Conservation (phyloP, 2,797 vertebrate species). For the Triplophysa yarkandensis region DNA sequence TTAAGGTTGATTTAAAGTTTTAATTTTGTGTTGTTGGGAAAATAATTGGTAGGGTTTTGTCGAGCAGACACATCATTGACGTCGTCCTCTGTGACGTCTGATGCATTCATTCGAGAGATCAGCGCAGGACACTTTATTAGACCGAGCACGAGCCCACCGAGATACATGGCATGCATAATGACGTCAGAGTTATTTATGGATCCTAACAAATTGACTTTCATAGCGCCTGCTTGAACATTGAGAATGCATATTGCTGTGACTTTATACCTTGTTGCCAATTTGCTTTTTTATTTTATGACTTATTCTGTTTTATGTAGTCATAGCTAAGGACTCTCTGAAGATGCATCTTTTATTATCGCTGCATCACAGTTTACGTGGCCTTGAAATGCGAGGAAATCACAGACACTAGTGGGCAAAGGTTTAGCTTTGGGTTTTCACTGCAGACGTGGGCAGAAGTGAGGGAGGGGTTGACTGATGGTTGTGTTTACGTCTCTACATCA, state of each 20-base stretch:
- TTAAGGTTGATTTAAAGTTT: no score
- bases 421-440: conserved; percentile 48
- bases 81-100: conserved; percentile 56
- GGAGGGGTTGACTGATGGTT: conserved; percentile 63
- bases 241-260: neutral
- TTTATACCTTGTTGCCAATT: neutral
- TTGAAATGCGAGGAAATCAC: conserved; percentile 26
- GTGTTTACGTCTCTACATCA: conserved; percentile 62
- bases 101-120: conserved; percentile 45
- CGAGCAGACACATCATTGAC: conserved; percentile 35
- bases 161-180: conserved; percentile 51
- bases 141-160: conserved; percentile 48
- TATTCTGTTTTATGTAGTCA: no score
- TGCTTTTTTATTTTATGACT: neutral
- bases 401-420: conserved; percentile 37
- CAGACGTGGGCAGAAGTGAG: conserved; percentile 56
- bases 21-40: no score
- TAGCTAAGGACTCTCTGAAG: neutral
- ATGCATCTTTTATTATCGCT: neutral
- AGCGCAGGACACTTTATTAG: conserved; percentile 45
- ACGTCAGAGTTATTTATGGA: conserved; percentile 64
- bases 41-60: no score
- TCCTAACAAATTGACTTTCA: conserved; percentile 55
- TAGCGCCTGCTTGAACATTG: conserved; percentile 41
- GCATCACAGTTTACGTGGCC: neutral